A percentile compares a stretch with the other conserved stretches of the same genome.
These are phyloP conservation scores for Nibea coibor DNA, from an alignment of 2,113 vertebrate species.

Conservation along the genomic window DNA sequence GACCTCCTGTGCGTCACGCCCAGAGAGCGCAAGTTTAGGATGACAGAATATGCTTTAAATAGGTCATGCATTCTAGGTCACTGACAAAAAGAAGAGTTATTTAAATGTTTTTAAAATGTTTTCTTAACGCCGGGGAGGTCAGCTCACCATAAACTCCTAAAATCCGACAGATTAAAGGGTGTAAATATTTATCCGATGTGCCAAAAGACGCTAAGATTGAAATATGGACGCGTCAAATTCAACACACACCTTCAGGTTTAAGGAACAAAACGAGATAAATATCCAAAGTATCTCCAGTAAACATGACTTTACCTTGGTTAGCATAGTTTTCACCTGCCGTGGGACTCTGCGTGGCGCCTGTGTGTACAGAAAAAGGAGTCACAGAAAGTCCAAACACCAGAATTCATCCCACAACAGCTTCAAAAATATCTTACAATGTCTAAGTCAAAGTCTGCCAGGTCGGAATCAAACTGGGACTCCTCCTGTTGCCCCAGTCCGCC, in stretches of 20 bases:
- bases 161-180: too few species aligned
- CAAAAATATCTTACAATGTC: slow-evolving; percentile 66
- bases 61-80: slow-evolving; percentile 24
- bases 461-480: slow-evolving; percentile 41
- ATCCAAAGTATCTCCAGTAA: not conserved
- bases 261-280: not conserved
- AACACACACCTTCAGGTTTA: not conserved
- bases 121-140: not conserved
- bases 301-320: slow-evolving; percentile 71
- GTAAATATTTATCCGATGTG: not conserved
- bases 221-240: accelerated
- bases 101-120: not conserved
- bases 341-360: slow-evolving; percentile 80
- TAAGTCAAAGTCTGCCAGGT: slow-evolving; percentile 68
- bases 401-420: not conserved
- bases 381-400: not conserved
- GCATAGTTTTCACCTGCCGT: slow-evolving; percentile 76
- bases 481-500: slow-evolving; percentile 40
- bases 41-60: slow-evolving; percentile 23
- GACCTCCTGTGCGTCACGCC: slow-evolving; percentile 59
- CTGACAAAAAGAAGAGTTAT: not conserved
- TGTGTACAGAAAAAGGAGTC: slow-evolving; percentile 9
- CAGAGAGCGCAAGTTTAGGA: slow-evolving; percentile 26
- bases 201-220: not conserved
- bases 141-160: not conserved